Base-by-base conservation (phyloP, 2,888 invertebrate species). In the Timandra comae region DNA sequence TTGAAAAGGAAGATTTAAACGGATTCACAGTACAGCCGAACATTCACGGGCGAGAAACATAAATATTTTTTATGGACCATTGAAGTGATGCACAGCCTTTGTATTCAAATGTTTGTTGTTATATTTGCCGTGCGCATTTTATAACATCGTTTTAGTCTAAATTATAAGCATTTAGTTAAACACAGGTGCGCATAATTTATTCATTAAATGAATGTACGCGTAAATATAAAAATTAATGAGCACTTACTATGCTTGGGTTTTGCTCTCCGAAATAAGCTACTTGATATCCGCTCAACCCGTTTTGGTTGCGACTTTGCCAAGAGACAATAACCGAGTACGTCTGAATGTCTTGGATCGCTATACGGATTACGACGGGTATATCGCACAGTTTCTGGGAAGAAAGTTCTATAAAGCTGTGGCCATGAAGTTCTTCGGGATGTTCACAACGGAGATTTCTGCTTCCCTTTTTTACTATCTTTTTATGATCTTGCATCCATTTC, bases 401-500 rank as follows among this genome's bases (percentile, higher is more conserved):
- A 63, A 95, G 86, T 57, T 93, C 91, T 49, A 94, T 87, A 73
- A 96, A 94, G 56, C 91, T 86, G 57, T 86, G 86, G 35, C 94
- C 94, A 43, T 91, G 89, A 43, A 95, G 87, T 70, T 93, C 92
- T 43, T 92, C 91, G 1, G 96, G 96, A 58, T 93, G 91, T 70
- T 94, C 93, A 75, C 96, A 96, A 46, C 91, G 89, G 52, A 95
- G 87, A 43, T 88, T 85, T 39, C 81, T 72, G 56, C 89, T 89
- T 52, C 87, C 87, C 48, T 88, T 88, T 38, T 81, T 63, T 13
- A 92, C 84, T 36, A 93, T 87, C 80, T 95, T 95, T 61, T 91
- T 90, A 82, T 97, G 94, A 70, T 95, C 93, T 62, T 94, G 88
- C 66, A 97, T 88, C 97, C 96, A 97, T 79, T 93, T 93, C 94